Percentiles rank a stretch among this genome's conserved stretches.
These are phyloP conservation scores for Seira musarum DNA, from an alignment of 2,888 invertebrate species.

Conservation along the genomic window DNA sequence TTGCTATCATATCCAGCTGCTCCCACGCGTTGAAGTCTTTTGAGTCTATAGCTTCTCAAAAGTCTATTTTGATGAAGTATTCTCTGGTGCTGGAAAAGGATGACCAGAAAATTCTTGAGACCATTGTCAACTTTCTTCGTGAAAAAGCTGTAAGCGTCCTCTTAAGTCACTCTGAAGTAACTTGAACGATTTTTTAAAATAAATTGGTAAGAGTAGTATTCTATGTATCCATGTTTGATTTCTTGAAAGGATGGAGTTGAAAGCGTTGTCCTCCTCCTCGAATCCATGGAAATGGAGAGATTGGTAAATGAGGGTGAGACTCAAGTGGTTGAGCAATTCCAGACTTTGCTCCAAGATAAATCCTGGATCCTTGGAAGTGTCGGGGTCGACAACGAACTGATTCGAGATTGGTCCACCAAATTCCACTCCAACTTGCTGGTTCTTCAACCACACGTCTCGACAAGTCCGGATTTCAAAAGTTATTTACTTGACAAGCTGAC, in stretches of 20 bases:
- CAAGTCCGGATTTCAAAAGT: constrained; percentile 70
- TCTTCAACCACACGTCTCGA: constrained; percentile 67
- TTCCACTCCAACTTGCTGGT: constrained; percentile 67
- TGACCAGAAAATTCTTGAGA: constrained; percentile 68
- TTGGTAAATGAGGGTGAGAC: constrained; percentile 62
- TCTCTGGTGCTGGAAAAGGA: constrained; percentile 69
- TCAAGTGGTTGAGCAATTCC: constrained; percentile 59
- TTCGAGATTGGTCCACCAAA: constrained; percentile 65
- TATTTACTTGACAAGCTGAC: constrained; percentile 68
- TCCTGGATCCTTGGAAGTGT: constrained; percentile 69
- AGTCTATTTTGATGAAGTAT: constrained; percentile 68
- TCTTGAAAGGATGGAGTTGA: constrained; percentile 68
- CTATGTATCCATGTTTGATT: too few relatives aligned
- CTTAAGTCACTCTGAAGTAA: too few relatives aligned
- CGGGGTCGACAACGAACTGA: constrained; percentile 65
- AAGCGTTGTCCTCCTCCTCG: constrained; percentile 70
- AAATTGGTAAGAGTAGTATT: too few relatives aligned
- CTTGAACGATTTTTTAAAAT: too few relatives aligned
- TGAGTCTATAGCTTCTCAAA: constrained; percentile 65
- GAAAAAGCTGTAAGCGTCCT: constrained; percentile 69
- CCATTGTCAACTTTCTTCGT: constrained; percentile 68
- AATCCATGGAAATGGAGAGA: constrained; percentile 70
- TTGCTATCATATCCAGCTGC: constrained; percentile 70
- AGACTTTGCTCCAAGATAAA: constrained; percentile 62
- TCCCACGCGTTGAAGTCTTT: constrained; percentile 70